Percentiles rank a stretch among this genome's conserved stretches.
phyloP scores from a whole-genome alignment of 2,888 invertebrate genomes.

The Drosophila hamatofila region DNA sequence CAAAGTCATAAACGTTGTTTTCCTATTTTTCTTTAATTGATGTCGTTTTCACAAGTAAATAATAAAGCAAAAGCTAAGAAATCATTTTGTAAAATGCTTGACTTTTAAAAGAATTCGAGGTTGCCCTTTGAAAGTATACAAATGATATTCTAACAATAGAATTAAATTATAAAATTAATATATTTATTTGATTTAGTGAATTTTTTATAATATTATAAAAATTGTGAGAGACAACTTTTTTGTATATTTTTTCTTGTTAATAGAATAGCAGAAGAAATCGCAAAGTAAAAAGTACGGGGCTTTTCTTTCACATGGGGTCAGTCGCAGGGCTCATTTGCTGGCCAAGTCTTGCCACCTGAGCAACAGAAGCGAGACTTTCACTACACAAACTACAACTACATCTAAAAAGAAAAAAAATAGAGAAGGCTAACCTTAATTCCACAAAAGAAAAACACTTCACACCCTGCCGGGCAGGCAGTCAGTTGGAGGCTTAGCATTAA shows the following conservation, averaged over 20 bases:
- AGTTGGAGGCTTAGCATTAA: conserved; percentile 23
- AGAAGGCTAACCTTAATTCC: conserved; percentile 64
- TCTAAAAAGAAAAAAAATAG: background rate
- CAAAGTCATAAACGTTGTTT: background rate
- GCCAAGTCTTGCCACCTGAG: conserved; percentile 39
- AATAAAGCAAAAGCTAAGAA: too few relatives aligned
- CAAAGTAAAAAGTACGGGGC: conserved; percentile 9
- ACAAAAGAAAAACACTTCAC: conserved; percentile 63
- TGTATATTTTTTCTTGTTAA: background rate
- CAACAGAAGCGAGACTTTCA: conserved; percentile 57
- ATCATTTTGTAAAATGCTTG: background rate
- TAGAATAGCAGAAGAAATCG: conserved; percentile 3
- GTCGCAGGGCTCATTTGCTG: conserved; percentile 21
- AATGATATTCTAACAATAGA: too few relatives aligned
- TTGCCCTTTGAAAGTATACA: too few relatives aligned
- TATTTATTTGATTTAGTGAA: too few relatives aligned
- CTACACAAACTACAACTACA: conserved; percentile 18
- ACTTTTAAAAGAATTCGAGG: too few relatives aligned
- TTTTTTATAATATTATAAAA: too few relatives aligned
- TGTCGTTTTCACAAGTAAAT: too few relatives aligned
- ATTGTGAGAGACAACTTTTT: too few relatives aligned
- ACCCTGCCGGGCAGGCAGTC: conserved; percentile 35
- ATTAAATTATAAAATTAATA: too few relatives aligned
- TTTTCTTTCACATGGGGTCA: conserved; percentile 18
- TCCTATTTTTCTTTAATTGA: too few relatives aligned